These are phyloP conservation scores for Eucidaris tribuloides DNA, from an alignment of 35 echinoderm and acorn worm genomes.

Conservation along the genomic window DNA sequence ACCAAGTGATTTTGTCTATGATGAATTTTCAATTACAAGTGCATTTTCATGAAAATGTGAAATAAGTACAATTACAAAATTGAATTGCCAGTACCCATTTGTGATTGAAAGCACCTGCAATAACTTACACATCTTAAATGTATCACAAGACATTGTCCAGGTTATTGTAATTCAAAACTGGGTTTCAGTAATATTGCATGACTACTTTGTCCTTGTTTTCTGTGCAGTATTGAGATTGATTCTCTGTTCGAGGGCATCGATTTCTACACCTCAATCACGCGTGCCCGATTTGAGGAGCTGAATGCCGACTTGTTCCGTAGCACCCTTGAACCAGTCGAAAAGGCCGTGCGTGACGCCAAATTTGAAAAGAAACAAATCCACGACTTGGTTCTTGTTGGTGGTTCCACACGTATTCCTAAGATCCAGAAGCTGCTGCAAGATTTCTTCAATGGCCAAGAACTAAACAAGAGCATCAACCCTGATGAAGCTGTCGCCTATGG, in stretches of 20 bases:
- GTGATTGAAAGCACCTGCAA: background rate
- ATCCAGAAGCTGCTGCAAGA: slow-evolving; percentile 70
- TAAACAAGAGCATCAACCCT: slow-evolving; percentile 99
- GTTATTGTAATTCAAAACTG: background rate
- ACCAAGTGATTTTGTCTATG: no score
- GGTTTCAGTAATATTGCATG: background rate
- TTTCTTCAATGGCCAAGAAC: slow-evolving; percentile 81
- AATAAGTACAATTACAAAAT: no score
- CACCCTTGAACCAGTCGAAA: slow-evolving; percentile 74
- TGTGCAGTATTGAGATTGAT: slow-evolving; percentile 92
- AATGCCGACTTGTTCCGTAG: slow-evolving; percentile 56
- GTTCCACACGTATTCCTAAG: slow-evolving; percentile 93
- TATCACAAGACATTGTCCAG: background rate
- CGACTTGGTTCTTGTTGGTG: slow-evolving; percentile 85
- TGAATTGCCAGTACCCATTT: no score
- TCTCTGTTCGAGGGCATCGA: slow-evolving; percentile 97
- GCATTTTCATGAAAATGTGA: no score
- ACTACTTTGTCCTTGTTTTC: background rate
- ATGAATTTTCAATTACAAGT: no score
- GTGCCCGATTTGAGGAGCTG: slow-evolving; percentile 91
- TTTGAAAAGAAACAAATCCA: slow-evolving; percentile 66
- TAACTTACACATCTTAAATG: background rate
- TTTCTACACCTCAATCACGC: slow-evolving; percentile 93
- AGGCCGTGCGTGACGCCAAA: slow-evolving; percentile 64
- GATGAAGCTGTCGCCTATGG: slow-evolving; percentile 98